Base-by-base conservation (phyloP, 1,140 invertebrate genomes). In the Marisa cornuarietis region DNA sequence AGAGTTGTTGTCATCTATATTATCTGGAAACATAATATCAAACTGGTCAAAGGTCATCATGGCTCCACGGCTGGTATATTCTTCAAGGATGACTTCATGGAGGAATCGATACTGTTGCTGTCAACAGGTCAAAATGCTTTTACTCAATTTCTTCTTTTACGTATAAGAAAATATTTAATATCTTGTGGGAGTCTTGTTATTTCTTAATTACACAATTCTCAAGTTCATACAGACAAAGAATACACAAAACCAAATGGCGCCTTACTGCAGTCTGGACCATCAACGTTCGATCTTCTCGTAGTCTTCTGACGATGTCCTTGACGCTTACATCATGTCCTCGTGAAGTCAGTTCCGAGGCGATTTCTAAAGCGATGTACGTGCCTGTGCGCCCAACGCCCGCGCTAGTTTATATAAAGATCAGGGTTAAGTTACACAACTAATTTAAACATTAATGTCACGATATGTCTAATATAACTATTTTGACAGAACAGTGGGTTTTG, bases 331-430 rank as follows among this genome's bases (percentile, higher is more conserved):
- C 65, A 24, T 68, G 80, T 54, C 8, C 89, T 90, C 14, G 42
- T 79, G 79, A 10, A 66, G n/a, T 82, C 76, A 77, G 77, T 13
- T 82, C 78, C 61, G 86, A 81, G 10, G 89, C 81, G 65, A 76
- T 79, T 75, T 90, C 88, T 16, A 90, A 62, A n/a, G 86, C 88
- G n/a, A 90, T 87, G 79, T 85, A 90, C 13, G 88, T 88, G 0
- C 88, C 89, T 0, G 89, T 88, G 31, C 88, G 80, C 10, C 89
- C 89, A 52, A 90, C 85, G n/a, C 89, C 89, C 79, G 88, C 88
- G 71, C 89, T 90, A 9, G 52, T 8, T 26, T n/a, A 66, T 26
- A 26, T 10, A 22, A n/a, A n/a, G n/a, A n/a, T n/a, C n/a, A n/a
- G n/a, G n/a, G n/a, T n/a, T n/a, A n/a, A n/a, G n/a, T n/a, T n/a